Conservation (phyloP, 2,888 invertebrate genomes). For the Julus scanicus region DNA sequence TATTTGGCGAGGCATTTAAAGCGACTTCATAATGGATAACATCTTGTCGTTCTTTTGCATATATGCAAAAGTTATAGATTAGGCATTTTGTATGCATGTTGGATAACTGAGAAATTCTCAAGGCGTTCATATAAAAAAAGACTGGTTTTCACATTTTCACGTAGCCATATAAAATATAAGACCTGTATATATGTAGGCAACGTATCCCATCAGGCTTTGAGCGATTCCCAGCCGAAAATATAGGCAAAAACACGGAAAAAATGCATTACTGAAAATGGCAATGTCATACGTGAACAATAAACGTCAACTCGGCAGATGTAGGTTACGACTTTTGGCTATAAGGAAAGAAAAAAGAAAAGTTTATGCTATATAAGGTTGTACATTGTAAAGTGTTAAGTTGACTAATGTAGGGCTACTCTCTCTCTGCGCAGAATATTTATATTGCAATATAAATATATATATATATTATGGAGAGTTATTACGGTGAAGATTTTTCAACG, state of each 20-base stretch:
- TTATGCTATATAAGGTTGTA: not conserved
- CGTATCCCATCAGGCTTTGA: not conserved
- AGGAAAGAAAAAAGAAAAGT: not conserved
- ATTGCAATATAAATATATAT: constrained; percentile 42
- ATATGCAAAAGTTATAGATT: constrained; percentile 24
- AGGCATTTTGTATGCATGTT: constrained; percentile 29
- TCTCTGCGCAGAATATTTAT: constrained; percentile 13
- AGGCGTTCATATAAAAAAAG: constrained; percentile 31
- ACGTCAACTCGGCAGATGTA: constrained; percentile 50
- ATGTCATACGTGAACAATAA: constrained; percentile 51
- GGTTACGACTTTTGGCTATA: constrained; percentile 31
- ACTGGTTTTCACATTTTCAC: constrained; percentile 1
- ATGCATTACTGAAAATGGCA: constrained; percentile 47
- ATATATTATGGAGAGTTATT: not conserved
- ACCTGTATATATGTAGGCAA: not conserved
- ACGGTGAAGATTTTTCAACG: constrained; percentile 1
- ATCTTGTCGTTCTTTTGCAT: constrained; percentile 2
- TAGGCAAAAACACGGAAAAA: constrained; percentile 41
- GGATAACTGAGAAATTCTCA: constrained; percentile 9
- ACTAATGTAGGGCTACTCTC: not conserved
- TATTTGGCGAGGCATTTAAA: constrained; percentile 20
- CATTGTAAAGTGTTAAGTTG: not conserved
- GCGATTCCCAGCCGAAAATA: constrained; percentile 37
- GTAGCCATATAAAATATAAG: not conserved
- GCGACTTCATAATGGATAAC: constrained; percentile 38